Base-by-base conservation (phyloP, 2,797 vertebrate species). In the Dipus sagitta region DNA sequence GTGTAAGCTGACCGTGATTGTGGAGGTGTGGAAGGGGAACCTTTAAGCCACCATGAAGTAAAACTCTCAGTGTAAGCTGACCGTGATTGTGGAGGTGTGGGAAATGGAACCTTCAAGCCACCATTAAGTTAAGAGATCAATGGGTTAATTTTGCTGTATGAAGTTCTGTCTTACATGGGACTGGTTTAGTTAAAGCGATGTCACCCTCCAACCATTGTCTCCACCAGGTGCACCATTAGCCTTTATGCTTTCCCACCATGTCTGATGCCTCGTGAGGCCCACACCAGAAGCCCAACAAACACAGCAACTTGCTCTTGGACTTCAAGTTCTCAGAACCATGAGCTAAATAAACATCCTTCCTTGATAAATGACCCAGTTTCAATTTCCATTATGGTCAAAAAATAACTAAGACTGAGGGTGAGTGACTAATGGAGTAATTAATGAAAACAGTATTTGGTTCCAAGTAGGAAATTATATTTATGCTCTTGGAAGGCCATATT, bases 401-500 rank as follows among this genome's bases (percentile, higher is more conserved):
- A 54, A 65, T 26, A n/a, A n/a, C 21, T 52, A 30, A 82, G 11
- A 58, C 34, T 58, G 8, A 24, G 20, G 4, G 32, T 21, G 54
- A 34, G 28, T 42, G 58, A 70, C 24, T 38, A 21, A 34, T 4
- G 42, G 38, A 74, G 38, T 65, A 5, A 67, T 0, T 67, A 54
- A 64, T 85, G 11, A 67, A 84, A 93, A 94, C 3, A 4, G 34
- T 79, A 4, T 80, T 58, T 30, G 18, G 30, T 82, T 94, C 77
- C 60, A 70, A 24, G 82, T 4, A 70, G 52, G 13, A 76, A 85
- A 70, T 65, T 42, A 72, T 23, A 23, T 26, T 14, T 28, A 7
- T 26, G 26, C 10, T 72, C 42, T 52, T 60, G 23, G 38, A 21
- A 67, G 34, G 13, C 17, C 34, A 28, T 15, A 70, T 52, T 47